Base-by-base conservation (phyloP, 2,113 vertebrate species). In the Monarcha castaneiventris region DNA sequence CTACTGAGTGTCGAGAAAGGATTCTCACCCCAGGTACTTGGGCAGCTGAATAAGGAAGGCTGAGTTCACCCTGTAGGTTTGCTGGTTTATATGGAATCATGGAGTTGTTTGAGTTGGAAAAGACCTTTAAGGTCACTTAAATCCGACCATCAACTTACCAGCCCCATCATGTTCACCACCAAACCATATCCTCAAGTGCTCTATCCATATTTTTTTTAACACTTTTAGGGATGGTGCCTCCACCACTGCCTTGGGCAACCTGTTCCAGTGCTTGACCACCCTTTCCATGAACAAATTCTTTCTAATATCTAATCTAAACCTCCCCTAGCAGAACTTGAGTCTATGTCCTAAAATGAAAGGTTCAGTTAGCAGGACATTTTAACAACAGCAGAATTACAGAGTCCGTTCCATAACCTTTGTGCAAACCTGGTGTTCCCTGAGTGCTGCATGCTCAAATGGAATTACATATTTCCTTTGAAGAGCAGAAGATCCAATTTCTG, bases 11-110 rank as follows among this genome's bases (percentile, higher is more conserved):
- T 18, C 2, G 3, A 37, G 55, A 74, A 26, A 43, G 18, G 39
- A 13, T 13, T 59, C 44, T 55, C 1, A 27, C 10, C 54, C 21
- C 3, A 2, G 7, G 7, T 55, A 3, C 17, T 23, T 44, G 10
- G 6, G 13, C 13, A 20, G 0, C 0, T 48, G 26, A 37, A 3
- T 59, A 13, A 59, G n/a, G 46, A 27, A n/a, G 58, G 59, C 29
- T 32, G 43, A n/a, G 16, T 49, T 71, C 2, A 10, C 16, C 16
- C 18, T 16, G 8, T 13, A 18, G 22, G 6, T 77, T 68, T 76
- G 13, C 72, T 72, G 19, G 26, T 13, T 87, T 55, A 1, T 14
- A 2, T 41, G 71, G 48, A 41, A 54, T 55, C 6, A 23, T 1
- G 7, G 61, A 33, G 8, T 13, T 41, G 21, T 49, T 62, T 43